Evolutionary conservation across 1,140 invertebrate genomes (phyloP).

Genomic region (Drosophila funebris): DNA sequence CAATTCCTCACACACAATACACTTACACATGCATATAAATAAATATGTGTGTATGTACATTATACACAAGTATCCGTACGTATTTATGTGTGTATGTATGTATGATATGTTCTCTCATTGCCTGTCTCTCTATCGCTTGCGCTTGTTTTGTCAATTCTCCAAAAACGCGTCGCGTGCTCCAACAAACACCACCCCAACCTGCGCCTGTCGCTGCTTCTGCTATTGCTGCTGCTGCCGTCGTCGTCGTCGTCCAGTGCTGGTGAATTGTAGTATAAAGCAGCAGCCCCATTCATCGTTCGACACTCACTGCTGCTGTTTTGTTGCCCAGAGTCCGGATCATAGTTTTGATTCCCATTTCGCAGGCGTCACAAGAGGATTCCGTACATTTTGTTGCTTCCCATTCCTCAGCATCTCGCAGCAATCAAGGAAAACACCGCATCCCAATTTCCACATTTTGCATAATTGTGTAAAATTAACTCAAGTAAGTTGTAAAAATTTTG

Average conservation of each 20-base stretch:
- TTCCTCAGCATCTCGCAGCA: not conserved
- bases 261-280: constrained; percentile 65
- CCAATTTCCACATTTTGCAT: constrained; percentile 27
- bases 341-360: constrained; percentile 53
- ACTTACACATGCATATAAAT: not conserved
- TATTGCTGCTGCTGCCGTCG: constrained; percentile 1
- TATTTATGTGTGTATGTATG: not conserved
- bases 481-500: constrained; percentile 59
- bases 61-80: not conserved
- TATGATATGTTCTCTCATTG: constrained; percentile 41
- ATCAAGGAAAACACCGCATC: not conserved
- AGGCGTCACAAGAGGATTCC: constrained; percentile 21
- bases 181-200: constrained; percentile 45
- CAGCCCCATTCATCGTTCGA: constrained; percentile 73
- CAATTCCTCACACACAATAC: constrained; percentile 37
- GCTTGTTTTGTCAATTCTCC: constrained; percentile 74
- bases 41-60: not conserved
- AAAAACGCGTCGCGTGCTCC: constrained; percentile 65
- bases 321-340: constrained; percentile 44
- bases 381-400: constrained; percentile 25
- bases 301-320: constrained; percentile 62
- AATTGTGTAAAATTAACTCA: constrained; percentile 42
- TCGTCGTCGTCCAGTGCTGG: constrained; percentile 20
- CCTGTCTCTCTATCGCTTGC: constrained; percentile 46
- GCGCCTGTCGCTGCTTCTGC: constrained; percentile 32